Evolutionary conservation across 2,888 invertebrate species (phyloP), one percentile per base, ranked within the genome.

Genomic region (Tetrapedia diversipes): DNA sequence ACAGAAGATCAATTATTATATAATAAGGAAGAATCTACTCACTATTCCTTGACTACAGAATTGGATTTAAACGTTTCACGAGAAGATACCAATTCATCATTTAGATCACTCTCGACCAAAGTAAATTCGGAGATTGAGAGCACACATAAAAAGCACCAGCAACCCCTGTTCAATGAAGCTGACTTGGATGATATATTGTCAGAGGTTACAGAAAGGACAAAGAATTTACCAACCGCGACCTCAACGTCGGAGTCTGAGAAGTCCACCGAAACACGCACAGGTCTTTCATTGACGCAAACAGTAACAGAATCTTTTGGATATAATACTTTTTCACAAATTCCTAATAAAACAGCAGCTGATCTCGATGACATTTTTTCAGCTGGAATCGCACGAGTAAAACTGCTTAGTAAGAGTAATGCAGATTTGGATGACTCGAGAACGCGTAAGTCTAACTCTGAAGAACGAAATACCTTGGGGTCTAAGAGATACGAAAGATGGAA

Each of bases 311-410:
- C 22, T 37, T 41, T 22, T n/a, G 32, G 54, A 8, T 49, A 29
- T 41, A 74, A 69, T 10, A 24, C 34, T 7, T 74, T 54, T 0
- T 24, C 56, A 1, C 60, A 51, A 49, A 49, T 69, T 22, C 41
- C 56, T 19, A 65, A 32, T 24, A 72, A 76, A 27, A 74, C 86
- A 0, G 76, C 70, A 0, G 81, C 84, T 16, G 88, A 89, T 64
- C 70, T 90, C 1, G 90, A 91, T 41, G 86, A 89, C 57, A 87
- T 89, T 27, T 90, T 90, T 63, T 84, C 86, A 1, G 88, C 87
- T 0, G 89, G 88, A 10, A 89, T 90, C n/a, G 88, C 87, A 0
- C 87, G 82, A 32, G 86, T 86, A 0, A 89, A 86, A 32, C 68
- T 80, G 2, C 65, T 81, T 0, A 22, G 71, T 29, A 70, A 57